Conservation (phyloP, 2,888 invertebrate species). For the Drosophila pseudotalamancana region DNA sequence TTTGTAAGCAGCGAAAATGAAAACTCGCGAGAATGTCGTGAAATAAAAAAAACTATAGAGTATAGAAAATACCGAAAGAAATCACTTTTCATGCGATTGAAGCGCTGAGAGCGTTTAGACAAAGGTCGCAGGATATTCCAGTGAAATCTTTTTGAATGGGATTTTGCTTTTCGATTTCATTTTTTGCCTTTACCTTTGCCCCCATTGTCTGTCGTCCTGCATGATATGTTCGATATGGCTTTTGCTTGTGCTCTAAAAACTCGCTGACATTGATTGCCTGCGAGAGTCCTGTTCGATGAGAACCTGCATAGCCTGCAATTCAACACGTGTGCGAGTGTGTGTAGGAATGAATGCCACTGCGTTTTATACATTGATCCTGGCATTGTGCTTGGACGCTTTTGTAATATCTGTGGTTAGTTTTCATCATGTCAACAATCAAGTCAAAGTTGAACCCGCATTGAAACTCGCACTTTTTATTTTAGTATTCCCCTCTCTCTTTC, state of each 20-base stretch:
- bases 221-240: conserved; percentile 45
- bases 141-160: conserved; percentile 63
- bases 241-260: conserved; percentile 61
- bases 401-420: conserved; percentile 72
- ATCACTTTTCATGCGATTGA: conserved; percentile 64
- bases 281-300: conserved; percentile 29
- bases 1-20: conserved; percentile 30
- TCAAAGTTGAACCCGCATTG: conserved; percentile 48
- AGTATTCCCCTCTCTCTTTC: background rate
- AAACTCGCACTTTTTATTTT: background rate
- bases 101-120: conserved; percentile 30
- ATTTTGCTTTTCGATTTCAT: conserved; percentile 35
- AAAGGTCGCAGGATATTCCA: conserved; percentile 64
- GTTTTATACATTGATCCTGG: conserved; percentile 33
- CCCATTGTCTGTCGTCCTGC: conserved; percentile 20
- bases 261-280: conserved; percentile 73
- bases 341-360: conserved; percentile 33
- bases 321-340: conserved; percentile 54
- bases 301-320: conserved; percentile 34
- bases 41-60: conserved; percentile 11
- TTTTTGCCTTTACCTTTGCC: conserved; percentile 23
- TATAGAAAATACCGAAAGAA: conserved; percentile 39
- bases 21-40: conserved; percentile 55
- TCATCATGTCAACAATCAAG: conserved; percentile 74
- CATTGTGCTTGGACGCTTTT: conserved; percentile 54